Conservation (phyloP, 2,113 vertebrate species). For the Psephotus haematonotus region DNA sequence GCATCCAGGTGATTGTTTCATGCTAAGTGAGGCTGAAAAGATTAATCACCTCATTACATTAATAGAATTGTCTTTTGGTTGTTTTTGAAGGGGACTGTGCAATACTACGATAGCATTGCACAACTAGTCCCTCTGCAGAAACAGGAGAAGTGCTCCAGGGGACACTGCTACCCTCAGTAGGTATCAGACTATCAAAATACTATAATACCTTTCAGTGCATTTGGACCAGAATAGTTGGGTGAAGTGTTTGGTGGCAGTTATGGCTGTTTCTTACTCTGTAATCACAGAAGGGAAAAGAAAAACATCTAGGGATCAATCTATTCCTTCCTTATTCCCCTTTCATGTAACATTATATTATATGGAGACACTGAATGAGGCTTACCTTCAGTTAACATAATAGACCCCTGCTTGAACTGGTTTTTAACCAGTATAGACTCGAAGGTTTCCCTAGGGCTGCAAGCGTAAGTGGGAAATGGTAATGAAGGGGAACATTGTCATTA, state of each 20-base stretch:
- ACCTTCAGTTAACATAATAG: neutral
- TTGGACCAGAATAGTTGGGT: neutral
- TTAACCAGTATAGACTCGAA: neutral
- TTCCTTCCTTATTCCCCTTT: neutral
- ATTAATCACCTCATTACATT: constrained; percentile 24
- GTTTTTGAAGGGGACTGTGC: neutral
- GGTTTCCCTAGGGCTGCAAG: neutral
- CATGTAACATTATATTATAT: neutral
- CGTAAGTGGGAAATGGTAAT: neutral
- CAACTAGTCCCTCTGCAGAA: neutral
- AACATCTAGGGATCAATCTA: neutral
- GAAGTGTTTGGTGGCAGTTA: neutral
- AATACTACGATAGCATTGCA: neutral
- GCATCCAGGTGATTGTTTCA: constrained; percentile 9
- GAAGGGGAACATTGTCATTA: neutral
- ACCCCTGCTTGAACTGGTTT: neutral
- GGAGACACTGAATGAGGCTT: neutral
- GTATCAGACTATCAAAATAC: neutral
- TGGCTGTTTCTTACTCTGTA: neutral
- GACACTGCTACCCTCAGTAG: neutral
- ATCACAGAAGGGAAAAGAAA: neutral
- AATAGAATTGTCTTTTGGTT: neutral
- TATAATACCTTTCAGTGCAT: neutral
- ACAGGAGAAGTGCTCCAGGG: neutral
- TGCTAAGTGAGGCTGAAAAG: constrained; percentile 13